Evolutionary conservation across 2,888 invertebrate genomes (phyloP).

Genomic region (Thyatira batis): DNA sequence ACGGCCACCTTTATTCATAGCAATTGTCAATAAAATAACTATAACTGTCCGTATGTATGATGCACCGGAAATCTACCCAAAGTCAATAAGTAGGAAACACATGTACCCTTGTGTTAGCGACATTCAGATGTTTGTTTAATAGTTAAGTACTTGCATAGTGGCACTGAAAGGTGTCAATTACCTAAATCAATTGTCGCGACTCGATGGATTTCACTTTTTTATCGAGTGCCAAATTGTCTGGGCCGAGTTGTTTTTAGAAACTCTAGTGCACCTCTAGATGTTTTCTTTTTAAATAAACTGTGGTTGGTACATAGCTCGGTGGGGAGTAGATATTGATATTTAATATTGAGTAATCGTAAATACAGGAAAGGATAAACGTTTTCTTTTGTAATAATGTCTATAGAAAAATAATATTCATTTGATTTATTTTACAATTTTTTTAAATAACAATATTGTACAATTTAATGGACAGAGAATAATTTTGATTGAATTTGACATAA

Average conservation of each 20-base stretch:
- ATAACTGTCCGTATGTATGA: background rate
- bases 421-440: too few relatives aligned
- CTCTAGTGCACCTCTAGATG: background rate
- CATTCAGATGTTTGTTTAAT: conserved; percentile 16
- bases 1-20: background rate
- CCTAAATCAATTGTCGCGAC: conserved; percentile 27
- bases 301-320: too few relatives aligned
- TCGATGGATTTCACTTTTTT: conserved; percentile 43
- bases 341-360: too few relatives aligned
- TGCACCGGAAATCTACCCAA: background rate
- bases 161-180: conserved; percentile 50
- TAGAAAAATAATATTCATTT: too few relatives aligned
- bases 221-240: background rate
- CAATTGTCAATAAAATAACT: background rate
- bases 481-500: background rate
- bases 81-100: background rate
- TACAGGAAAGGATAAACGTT: too few relatives aligned
- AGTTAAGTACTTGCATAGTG: conserved; percentile 7
- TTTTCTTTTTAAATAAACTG: background rate
- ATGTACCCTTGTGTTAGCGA: conserved; percentile 1
- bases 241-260: background rate
- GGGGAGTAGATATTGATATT: too few relatives aligned
- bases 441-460: too few relatives aligned
- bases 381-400: too few relatives aligned
- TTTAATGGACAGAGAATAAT: too few relatives aligned